Evolutionary conservation across 1,140 invertebrate species (phyloP), one percentile per base, ranked within the genome.

Genomic region (Agrypnia vestita): DNA sequence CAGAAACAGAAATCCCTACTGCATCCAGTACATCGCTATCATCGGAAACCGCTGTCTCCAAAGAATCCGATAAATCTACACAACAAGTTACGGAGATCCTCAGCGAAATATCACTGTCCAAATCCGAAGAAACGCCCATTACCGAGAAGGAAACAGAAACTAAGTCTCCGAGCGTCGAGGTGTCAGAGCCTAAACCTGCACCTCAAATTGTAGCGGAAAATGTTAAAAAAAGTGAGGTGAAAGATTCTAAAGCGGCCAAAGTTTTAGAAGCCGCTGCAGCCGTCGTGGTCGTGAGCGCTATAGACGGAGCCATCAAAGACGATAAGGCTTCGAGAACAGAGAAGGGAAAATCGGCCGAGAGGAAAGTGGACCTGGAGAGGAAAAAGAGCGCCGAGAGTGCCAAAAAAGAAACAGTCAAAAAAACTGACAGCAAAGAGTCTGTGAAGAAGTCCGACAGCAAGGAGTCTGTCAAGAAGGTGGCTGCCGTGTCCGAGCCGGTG

Each of bases 261-360:
- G 44, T 49, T 9, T 12, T 11, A 7, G 35, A 47, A 47, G 67
- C 43, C 0, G 43, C 69, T 13, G 76, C 61, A 44, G 21, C 62
- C 15, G 19, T 74, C n/a, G 49, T 69, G 19, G 78, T 72, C 9
- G 47, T 55, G 46, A 62, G 43, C 46, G 47, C 53, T 21, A 46
- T 74, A 43, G 44, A 47, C 0, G 17, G 56, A 15, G 4, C 67
- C 46, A 17, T 17, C 61, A 75, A 62, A 44, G 47, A 62, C 12
- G 21, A 72, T 4, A 78, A 78, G n/a, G 7, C 25, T 35, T 6
- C 25, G 13, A 61, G 17, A 17, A 61, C 12, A 13, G 19, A 10
- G 4, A 19, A 61, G 19, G 17, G 19, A 0, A 61, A 15, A 11
- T 19, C 15, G 9, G 19, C 4, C 10, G 17, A 73, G 1, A 12